Base-by-base conservation (phyloP, 2,113 vertebrate species). In the Triplophysa siluroides region DNA sequence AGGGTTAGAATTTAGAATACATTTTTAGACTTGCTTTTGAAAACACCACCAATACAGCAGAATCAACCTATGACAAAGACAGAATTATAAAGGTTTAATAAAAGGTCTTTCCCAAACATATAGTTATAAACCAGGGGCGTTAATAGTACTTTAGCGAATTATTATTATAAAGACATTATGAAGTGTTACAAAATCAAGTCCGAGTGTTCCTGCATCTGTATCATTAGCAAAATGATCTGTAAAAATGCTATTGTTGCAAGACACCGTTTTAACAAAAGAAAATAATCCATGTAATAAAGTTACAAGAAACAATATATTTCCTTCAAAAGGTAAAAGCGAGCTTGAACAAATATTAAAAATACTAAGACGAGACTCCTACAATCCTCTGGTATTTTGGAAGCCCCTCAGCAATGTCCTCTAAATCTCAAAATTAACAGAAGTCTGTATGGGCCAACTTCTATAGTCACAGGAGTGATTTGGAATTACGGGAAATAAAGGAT, bases 321-420 rank as follows among this genome's bases (percentile, higher is more conserved):
- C 41, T 75, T 63, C 58, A 47, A 63, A 63, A 63, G 41, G 23
- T 62, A 58, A 16, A 33, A 62, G 72, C 16, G 43, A 45, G 33
- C 60, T 21, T 52, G 0, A n/a, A 21, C 10, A 18, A 9, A 21
- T 38, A 26, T 24, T 2, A 26, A 23, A 75, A 21, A 18, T 18
- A 47, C 19, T 29, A n/a, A 14, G 24, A 63, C n/a, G 19, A 62
- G 60, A 26, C 38, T 29, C 41, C 38, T 23, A 45, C 58, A 66
- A 77, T 78, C 68, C 52, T 69, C 68, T 47, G 56, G n/a, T 73
- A 14, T 50, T 77, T 63, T n/a, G 73, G n/a, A 43, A 73, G 21
- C 60, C 41, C n/a, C 43, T 63, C 78, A 47, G 54, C 61, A 38
- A 19, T 72, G 76, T 72, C 26, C 47, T 80, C 66, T 43, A 64